Evolutionary conservation across 2,888 invertebrate species (phyloP).

Genomic region (Hyppa rectilinea): DNA sequence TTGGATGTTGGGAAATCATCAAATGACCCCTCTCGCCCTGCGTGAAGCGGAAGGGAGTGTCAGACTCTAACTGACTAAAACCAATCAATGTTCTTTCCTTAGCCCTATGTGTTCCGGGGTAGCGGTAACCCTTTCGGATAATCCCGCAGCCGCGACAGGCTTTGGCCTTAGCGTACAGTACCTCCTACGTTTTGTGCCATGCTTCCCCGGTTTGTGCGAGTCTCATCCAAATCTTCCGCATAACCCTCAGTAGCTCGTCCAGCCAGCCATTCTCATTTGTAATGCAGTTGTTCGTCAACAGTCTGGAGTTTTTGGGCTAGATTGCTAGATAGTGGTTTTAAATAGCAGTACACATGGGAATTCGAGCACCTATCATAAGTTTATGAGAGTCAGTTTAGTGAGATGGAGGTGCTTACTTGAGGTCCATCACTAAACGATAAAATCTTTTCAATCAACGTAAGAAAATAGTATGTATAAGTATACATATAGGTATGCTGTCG

Average conservation of each 20-base stretch:
- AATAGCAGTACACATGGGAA: background rate
- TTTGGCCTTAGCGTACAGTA: too few species aligned
- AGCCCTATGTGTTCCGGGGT: too few species aligned
- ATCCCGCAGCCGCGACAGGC: too few species aligned
- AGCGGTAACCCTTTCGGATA: too few species aligned
- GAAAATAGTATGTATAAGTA: too few species aligned
- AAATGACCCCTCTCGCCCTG: too few species aligned
- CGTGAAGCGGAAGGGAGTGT: too few species aligned
- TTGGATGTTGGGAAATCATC: too few species aligned
- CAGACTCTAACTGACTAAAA: too few species aligned
- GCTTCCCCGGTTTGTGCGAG: background rate
- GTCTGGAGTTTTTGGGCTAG: background rate
- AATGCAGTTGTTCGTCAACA: background rate
- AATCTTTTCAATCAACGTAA: conserved; percentile 20
- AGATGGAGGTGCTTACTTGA: background rate
- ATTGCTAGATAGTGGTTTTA: background rate
- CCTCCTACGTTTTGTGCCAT: background rate
- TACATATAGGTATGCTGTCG: too few species aligned
- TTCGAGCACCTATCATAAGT: background rate
- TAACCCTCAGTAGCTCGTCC: background rate
- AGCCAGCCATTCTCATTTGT: background rate
- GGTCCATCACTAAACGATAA: background rate
- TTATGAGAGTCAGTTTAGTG: background rate
- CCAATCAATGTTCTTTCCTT: too few species aligned
- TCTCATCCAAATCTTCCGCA: background rate